These are phyloP conservation scores for Tauraco erythrolophus DNA, from an alignment of 2,113 vertebrate genomes.

Conservation along the genomic window DNA sequence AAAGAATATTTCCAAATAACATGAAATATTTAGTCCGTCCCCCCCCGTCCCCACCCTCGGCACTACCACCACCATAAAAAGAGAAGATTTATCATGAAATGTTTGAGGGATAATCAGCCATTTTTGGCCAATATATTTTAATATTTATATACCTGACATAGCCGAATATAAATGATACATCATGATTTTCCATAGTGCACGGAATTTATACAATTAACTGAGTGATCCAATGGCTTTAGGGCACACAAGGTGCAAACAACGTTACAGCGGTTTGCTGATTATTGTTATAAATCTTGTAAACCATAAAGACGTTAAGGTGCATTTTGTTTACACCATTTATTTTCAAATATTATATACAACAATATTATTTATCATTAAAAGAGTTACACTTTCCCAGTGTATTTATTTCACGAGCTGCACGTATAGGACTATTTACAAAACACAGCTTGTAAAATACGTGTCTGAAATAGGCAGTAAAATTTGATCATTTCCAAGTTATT, in stretches of 20 bases:
- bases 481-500: conserved; percentile 57
- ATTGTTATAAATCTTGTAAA: conserved; percentile 81
- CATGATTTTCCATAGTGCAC: conserved; percentile 76
- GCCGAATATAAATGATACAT: conserved; percentile 82
- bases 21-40: conserved; percentile 80
- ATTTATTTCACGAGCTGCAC: conserved; percentile 66
- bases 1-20: conserved; percentile 82
- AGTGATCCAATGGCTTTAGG: conserved; percentile 79
- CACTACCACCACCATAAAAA: conserved; percentile 69
- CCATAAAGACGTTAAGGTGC: conserved; percentile 73
- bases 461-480: conserved; percentile 57
- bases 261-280: conserved; percentile 73
- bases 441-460: conserved; percentile 53
- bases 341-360: conserved; percentile 66
- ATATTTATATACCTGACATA: conserved; percentile 84
- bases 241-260: conserved; percentile 74
- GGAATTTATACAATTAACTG: conserved; percentile 82
- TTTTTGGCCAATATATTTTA: conserved; percentile 82
- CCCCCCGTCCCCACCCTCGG: neutral
- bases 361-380: conserved; percentile 74
- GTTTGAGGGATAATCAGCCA: conserved; percentile 82
- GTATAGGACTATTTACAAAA: conserved; percentile 66
- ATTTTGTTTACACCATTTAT: conserved; percentile 74
- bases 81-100: conserved; percentile 81
- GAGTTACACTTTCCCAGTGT: conserved; percentile 63